Evolutionary conservation across 1,140 invertebrate genomes (phyloP).

Genomic region (Trichonephila clavata): DNA sequence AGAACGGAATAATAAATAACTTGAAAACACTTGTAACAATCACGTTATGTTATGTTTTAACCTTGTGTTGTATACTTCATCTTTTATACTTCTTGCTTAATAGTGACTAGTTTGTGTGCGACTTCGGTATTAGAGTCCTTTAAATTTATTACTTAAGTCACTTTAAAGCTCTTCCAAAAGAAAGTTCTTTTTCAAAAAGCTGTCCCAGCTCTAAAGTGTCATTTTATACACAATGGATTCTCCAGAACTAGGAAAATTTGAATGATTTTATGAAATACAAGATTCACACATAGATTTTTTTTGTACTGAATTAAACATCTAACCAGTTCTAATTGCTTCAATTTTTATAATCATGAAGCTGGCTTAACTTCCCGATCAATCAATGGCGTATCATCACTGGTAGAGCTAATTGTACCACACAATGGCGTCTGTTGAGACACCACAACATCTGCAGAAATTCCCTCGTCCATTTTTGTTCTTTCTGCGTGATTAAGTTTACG

Average conservation of each 20-base stretch:
- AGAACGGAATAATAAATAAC: too few species aligned
- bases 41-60: too few species aligned
- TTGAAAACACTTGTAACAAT: too few species aligned
- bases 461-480: background rate
- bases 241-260: too few species aligned
- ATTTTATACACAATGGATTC: too few species aligned
- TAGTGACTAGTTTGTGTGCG: background rate
- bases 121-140: background rate
- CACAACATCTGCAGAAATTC: background rate
- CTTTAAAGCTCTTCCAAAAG: slow-evolving; percentile 13
- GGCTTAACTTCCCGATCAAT: slow-evolving; percentile 67
- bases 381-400: slow-evolving; percentile 65
- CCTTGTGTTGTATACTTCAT: background rate
- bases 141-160: background rate
- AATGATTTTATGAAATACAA: background rate
- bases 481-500: background rate
- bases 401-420: slow-evolving; percentile 61
- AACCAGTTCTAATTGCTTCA: background rate
- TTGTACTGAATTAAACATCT: slow-evolving; percentile 8
- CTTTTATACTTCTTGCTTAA: background rate
- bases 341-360: slow-evolving; percentile 1
- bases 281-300: background rate
- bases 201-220: background rate
- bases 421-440: slow-evolving; percentile 45
- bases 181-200: background rate